Evolutionary conservation across 1,140 invertebrate genomes (phyloP).

Genomic region (Drosophila busckii): DNA sequence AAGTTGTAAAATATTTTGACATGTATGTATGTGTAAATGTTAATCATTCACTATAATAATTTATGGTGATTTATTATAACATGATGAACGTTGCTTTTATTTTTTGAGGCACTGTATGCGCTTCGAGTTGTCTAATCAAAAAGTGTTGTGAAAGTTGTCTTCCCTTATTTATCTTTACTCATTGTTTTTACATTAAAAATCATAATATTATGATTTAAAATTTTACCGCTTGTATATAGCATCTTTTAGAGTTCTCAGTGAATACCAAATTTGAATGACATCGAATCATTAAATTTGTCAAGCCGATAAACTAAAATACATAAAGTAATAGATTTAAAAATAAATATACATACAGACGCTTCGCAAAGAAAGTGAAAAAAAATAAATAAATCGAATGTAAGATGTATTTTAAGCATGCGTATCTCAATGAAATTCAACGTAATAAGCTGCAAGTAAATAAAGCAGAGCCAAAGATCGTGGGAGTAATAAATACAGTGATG

Average conservation of each 20-base stretch:
- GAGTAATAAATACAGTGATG: constrained; percentile 29
- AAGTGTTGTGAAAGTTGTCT: constrained; percentile 72
- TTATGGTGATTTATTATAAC: too few relatives aligned
- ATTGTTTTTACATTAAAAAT: constrained; percentile 4
- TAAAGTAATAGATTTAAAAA: too few relatives aligned
- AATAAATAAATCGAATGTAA: constrained; percentile 23
- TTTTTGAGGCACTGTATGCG: too few relatives aligned
- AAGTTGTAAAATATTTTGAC: constrained; percentile 23
- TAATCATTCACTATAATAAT: constrained; percentile 15
- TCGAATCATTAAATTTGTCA: too few relatives aligned
- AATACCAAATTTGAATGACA: not conserved
- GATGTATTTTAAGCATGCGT: too few relatives aligned
- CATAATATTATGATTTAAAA: not conserved
- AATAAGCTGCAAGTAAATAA: not conserved
- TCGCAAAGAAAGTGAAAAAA: constrained; percentile 27
- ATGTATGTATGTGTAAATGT: constrained; percentile 51
- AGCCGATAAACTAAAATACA: too few relatives aligned
- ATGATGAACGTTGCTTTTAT: too few relatives aligned
- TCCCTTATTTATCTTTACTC: constrained; percentile 56
- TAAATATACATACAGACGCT: too few relatives aligned
- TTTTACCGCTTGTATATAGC: too few relatives aligned
- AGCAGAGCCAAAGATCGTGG: constrained; percentile 5
- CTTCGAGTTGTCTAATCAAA: constrained; percentile 62
- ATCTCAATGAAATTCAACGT: constrained; percentile 7
- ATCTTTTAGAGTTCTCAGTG: constrained; percentile 21